A percentile compares a stretch with the other conserved stretches of the same genome.
Conservation (phyloP, 2,113 vertebrate species). For the Oncorhynchus kisutch region DNA sequence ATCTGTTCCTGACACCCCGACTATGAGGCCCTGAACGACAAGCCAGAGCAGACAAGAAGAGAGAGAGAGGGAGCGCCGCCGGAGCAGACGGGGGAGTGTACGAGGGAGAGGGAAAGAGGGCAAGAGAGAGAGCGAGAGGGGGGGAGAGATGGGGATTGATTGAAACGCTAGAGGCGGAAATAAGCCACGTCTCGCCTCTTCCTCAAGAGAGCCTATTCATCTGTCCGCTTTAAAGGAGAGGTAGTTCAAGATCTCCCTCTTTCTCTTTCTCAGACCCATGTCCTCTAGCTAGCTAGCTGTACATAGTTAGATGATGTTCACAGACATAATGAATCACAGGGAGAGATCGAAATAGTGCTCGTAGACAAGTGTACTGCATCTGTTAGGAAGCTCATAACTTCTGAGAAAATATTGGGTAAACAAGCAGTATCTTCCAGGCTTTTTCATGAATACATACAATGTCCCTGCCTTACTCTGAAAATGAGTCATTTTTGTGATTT, state of each 20-base stretch:
- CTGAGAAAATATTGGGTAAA: constrained; percentile 1
- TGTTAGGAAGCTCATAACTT: neutral
- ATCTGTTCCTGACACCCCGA: constrained; percentile 85
- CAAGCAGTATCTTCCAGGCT: neutral
- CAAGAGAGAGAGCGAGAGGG: no score
- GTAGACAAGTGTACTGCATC: neutral
- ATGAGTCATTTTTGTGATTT: neutral
- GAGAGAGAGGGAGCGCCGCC: neutral
- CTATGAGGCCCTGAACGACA: constrained; percentile 44
- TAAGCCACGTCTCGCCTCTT: constrained; percentile 70
- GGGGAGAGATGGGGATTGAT: constrained; percentile 74
- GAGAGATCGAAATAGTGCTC: neutral
- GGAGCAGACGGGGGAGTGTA: constrained; percentile 14
- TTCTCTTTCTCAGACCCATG: constrained; percentile 54
- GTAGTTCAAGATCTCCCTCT: constrained; percentile 12
- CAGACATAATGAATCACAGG: neutral
- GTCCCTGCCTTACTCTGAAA: neutral
- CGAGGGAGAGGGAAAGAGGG: no score
- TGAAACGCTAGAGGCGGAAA: constrained; percentile 86
- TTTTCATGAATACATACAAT: neutral
- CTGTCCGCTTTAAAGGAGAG: constrained; percentile 72
- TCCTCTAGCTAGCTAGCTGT: neutral
- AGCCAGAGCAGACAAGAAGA: neutral
- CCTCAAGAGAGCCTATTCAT: constrained; percentile 78
- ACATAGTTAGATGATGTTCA: neutral